These are phyloP conservation scores for Dicentrarchus labrax DNA, from an alignment of 2,113 vertebrate species.

Conservation along the genomic window DNA sequence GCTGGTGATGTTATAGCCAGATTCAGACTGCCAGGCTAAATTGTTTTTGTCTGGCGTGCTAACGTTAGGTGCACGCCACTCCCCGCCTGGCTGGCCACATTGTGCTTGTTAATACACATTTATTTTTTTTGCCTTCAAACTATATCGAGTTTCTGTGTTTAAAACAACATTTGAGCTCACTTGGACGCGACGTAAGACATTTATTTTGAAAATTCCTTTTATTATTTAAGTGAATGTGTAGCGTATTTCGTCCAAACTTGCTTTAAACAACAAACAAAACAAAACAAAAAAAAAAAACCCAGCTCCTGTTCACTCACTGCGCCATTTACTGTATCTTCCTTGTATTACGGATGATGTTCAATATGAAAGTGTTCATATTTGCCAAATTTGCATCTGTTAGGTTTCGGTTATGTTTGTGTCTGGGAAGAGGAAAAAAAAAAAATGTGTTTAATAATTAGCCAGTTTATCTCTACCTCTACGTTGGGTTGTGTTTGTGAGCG, in stretches of 20 bases:
- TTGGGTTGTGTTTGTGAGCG: neutral
- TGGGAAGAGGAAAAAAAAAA: neutral
- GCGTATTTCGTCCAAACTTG: neutral
- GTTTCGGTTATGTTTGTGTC: neutral
- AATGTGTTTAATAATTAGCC: neutral
- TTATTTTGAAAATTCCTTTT: accelerated
- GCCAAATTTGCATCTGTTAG: neutral
- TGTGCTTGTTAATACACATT: constrained; percentile 9
- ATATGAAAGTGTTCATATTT: neutral
- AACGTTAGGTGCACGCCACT: constrained; percentile 64
- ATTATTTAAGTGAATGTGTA: neutral
- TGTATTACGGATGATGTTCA: neutral
- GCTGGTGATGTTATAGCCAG: neutral
- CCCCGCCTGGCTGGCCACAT: constrained; percentile 55
- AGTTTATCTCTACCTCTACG: constrained; percentile 25
- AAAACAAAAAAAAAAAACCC: neutral
- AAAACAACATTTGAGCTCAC: neutral
- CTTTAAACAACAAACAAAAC: neutral
- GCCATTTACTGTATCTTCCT: neutral
- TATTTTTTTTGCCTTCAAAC: too few species aligned
- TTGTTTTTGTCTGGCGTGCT: constrained; percentile 73
- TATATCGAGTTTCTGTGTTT: neutral
- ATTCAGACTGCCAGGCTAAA: constrained; percentile 2
- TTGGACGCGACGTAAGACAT: neutral
- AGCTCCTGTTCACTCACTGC: neutral